Evolutionary conservation across 2,888 invertebrate species (phyloP), one percentile per base, ranked within the genome.

Genomic region (Idaea dimidiata): DNA sequence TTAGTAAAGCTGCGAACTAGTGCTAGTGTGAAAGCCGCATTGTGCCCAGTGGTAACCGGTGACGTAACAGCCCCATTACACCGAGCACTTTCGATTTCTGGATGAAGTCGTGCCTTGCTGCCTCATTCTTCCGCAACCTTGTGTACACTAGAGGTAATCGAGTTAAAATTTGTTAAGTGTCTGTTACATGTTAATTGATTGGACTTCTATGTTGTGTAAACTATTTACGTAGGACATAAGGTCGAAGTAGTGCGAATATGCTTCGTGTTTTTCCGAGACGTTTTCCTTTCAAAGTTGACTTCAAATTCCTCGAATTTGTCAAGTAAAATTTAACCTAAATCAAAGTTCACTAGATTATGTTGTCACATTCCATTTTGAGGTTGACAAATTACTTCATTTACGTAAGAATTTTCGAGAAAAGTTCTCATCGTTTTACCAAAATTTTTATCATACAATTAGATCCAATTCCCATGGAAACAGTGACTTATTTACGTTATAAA

Each of bases 41-140:
- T 75, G 70, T 66, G 70, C 63, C 69, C 62, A 58, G 54, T 43
- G 8, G 43, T 43, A 10, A 43, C 57, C 17, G 24, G 60, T 83
- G 83, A 84, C 79, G 83, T 76, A 86, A 86, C 67, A 72, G 69
- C 74, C 76, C 72, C 75, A 80, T 81, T 79, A 76, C 68, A 67
- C 68, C 65, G 69, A 69, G 65, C 66, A 84, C 88, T 88, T 87
- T 88, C 88, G 78, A 76, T 87, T 84, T 87, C 88, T 86, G 88
- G 88, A 88, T 86, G 82, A 84, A 84, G 79, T 76, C 75, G 78
- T 79, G 70, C 65, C 62, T 68, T 59, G 75, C 76, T 82, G 81
- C 81, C 81, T 81, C 70, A 62, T 62, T 62, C 65, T 59, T 62
- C 62, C 59, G 57, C 55, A 64, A 67, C 62, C 64, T 64, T 64